Percentiles rank a stretch among this genome's conserved stretches.
Conservation (phyloP, 2,113 vertebrate species). For the Diphyllodes magnificus region DNA sequence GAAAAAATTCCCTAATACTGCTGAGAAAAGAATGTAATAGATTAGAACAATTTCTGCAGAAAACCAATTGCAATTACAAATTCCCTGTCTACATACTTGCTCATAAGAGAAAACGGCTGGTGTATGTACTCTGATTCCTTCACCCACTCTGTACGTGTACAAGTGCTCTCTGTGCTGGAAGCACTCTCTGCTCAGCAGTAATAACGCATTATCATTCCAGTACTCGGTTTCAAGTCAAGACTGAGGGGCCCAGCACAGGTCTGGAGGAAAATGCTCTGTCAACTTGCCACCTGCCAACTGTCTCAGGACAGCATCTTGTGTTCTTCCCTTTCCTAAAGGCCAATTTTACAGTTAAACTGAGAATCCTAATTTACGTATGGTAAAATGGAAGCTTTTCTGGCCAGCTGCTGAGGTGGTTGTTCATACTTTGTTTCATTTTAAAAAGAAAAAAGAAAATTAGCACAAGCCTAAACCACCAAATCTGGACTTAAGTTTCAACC, state of each 20-base stretch:
- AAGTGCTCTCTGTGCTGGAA: not conserved
- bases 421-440: not conserved
- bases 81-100: not conserved
- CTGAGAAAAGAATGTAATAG: not conserved
- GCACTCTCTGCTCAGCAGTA: not conserved
- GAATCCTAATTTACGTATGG: not conserved
- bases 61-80: not conserved
- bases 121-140: not conserved
- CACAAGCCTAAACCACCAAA: not conserved
- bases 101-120: not conserved
- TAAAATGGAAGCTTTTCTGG: not conserved
- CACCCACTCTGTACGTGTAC: not conserved
- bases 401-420: not conserved
- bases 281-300: not conserved
- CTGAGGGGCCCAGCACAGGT: not conserved
- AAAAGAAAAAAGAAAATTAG: not conserved
- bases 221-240: not conserved
- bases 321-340: not conserved
- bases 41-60: not conserved
- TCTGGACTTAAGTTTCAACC: not conserved
- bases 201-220: not conserved
- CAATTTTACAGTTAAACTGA: not conserved
- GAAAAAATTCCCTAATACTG: not conserved
- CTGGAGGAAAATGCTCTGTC: not conserved
- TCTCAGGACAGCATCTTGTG: not conserved